phyloP scores from a whole-genome alignment of 2,888 invertebrate species.

The Formica aserva region DNA sequence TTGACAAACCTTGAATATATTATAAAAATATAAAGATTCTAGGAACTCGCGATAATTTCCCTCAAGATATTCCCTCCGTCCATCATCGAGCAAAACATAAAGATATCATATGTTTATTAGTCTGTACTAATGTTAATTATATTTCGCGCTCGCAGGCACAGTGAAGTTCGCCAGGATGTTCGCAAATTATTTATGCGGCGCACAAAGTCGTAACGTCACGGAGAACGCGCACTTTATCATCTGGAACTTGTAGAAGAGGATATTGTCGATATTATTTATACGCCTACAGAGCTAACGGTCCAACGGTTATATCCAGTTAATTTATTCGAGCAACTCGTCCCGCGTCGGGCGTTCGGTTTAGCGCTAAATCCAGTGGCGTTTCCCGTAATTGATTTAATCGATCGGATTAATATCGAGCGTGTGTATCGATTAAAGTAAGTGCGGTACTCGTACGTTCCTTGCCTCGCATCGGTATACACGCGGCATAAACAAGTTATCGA shows the following conservation, averaged over 20 bases:
- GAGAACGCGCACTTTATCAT: constrained; percentile 45
- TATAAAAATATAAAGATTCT: neutral
- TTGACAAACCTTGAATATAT: neutral
- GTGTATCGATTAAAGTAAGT: constrained; percentile 64
- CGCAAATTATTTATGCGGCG: constrained; percentile 38
- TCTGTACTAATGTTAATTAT: constrained; percentile 28
- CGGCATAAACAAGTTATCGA: constrained; percentile 60
- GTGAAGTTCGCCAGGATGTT: constrained; percentile 19
- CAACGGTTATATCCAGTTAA: constrained; percentile 57
- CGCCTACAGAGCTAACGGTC: constrained; percentile 60
- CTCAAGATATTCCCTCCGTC: neutral
- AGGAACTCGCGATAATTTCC: neutral
- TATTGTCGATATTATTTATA: constrained; percentile 62
- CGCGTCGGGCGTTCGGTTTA: constrained; percentile 54
- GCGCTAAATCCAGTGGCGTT: constrained; percentile 64
- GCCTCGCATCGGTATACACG: constrained; percentile 7
- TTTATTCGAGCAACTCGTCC: constrained; percentile 65
- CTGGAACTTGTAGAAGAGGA: constrained; percentile 28
- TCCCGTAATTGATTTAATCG: constrained; percentile 70
- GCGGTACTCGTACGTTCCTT: constrained; percentile 46
- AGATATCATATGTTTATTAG: constrained; percentile 16
- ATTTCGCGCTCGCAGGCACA: neutral
- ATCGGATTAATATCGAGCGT: constrained; percentile 66
- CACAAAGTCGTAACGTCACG: constrained; percentile 40
- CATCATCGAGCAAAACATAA: neutral